Evolutionary conservation across 2,888 invertebrate genomes (phyloP), one percentile per base, ranked within the genome.

Genomic region (Alloplasta piceator): DNA sequence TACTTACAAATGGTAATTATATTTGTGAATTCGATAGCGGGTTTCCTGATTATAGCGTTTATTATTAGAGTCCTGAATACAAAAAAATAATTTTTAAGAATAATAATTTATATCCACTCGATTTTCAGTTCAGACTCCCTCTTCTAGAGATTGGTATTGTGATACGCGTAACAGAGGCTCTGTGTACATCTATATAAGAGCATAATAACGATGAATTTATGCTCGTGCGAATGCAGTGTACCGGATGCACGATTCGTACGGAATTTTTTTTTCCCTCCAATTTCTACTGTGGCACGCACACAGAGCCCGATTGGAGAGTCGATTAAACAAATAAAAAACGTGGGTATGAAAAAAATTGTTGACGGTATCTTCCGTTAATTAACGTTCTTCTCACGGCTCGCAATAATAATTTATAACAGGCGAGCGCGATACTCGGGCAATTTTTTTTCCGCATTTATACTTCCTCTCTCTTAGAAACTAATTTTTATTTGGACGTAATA

Each of bases 301-400:
- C 66, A 43, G 12, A 74, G 50, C 71, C 9, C 64, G 58, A 55
- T 70, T 26, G 46, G 4, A 60, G 38, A 14, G 56, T 9, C 50
- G 55, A 52, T 16, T 46, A 48, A 74, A 73, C 16, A 60, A 60
- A 46, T 46, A 50, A 38, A 61, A 26, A 55, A 55, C 36, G 26
- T 26, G 26, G 26, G 26, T 26, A 52, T 52, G 6, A 52, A 12
- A 6, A 52, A 12, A 52, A 12, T 52, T 64, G 50, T 41, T 56
- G 14, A 50, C 76, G 58, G 58, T 77, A 76, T 75, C 70, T 78
- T 78, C 71, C 80, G 81, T 82, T 85, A 86, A 86, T 86, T 86
- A 85, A 86, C 85, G 81, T 83, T 76, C 83, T 84, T 83, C 84
- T 81, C 80, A 81, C 80, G 77, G 63, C 70, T 12, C 14, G 70